Percentiles rank a stretch among this genome's conserved stretches.
phyloP scores from a whole-genome alignment of 2,113 vertebrate genomes.

The Miniopterus natalensis region DNA sequence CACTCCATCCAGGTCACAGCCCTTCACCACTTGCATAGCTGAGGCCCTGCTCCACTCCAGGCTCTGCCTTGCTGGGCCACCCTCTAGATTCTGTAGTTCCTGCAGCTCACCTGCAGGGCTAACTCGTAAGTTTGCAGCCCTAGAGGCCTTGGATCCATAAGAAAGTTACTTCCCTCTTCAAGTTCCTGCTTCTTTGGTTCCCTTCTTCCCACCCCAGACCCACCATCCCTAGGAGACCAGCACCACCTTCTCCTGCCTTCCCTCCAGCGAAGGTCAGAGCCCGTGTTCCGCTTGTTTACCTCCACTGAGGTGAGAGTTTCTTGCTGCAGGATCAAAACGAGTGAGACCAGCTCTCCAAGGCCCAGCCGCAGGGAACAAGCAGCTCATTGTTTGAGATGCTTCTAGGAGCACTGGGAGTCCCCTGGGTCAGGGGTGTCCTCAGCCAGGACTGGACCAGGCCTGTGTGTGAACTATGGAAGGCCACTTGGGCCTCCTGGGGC shows the following conservation, averaged over 20 bases:
- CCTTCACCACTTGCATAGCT: background rate
- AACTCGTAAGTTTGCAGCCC: background rate
- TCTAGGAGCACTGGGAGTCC: slow-evolving; percentile 8
- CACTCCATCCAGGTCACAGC: background rate
- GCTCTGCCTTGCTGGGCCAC: background rate
- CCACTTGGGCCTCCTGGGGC: background rate
- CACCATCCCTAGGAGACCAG: background rate
- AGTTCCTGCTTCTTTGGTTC: background rate
- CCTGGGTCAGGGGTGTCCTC: background rate
- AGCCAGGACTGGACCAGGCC: background rate
- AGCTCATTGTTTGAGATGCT: slow-evolving; percentile 23
- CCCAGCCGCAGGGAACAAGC: background rate
- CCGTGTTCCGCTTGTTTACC: background rate
- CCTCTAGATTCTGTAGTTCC: background rate
- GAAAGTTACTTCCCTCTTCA: no score
- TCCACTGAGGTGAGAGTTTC: slow-evolving; percentile 1
- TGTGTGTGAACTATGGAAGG: background rate
- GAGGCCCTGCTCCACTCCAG: no score
- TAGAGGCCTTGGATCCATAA: background rate
- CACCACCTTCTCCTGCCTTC: no score
- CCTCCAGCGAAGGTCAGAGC: background rate
- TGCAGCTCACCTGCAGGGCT: background rate
- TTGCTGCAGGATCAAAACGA: background rate
- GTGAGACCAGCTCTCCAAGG: background rate
- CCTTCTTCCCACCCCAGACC: background rate